A percentile compares a stretch with the other conserved stretches of the same genome.
These are phyloP conservation scores for Lucifuga dentata DNA, from an alignment of 2,113 vertebrate genomes.

Conservation along the genomic window DNA sequence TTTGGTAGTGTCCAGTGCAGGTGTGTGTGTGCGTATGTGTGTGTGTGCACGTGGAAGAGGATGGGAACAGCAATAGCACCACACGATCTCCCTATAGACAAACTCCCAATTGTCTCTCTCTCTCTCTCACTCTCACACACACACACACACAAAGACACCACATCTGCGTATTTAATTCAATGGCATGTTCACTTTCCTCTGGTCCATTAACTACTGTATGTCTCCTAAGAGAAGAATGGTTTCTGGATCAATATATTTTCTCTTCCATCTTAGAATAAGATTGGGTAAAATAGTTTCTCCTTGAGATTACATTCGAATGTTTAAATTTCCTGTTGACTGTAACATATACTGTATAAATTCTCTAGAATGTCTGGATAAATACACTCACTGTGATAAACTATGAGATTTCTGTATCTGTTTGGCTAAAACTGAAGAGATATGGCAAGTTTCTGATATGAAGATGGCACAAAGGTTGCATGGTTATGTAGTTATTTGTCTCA, in stretches of 20 bases:
- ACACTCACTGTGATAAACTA: too few species aligned
- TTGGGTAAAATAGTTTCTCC: background rate
- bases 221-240: constrained; percentile 7
- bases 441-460: too few species aligned
- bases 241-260: constrained; percentile 28
- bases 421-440: too few species aligned
- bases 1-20: constrained; percentile 7
- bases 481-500: too few species aligned
- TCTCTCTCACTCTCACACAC: constrained; percentile 1
- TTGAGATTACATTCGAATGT: background rate
- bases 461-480: too few species aligned
- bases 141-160: constrained; percentile 37
- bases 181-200: constrained; percentile 7
- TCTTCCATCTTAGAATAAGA: constrained; percentile 12
- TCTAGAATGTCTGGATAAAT: too few species aligned
- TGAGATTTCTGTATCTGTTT: too few species aligned
- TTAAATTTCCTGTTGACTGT: background rate
- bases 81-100: constrained; percentile 20
- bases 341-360: background rate
- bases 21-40: constrained; percentile 11
- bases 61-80: constrained; percentile 41
- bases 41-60: constrained; percentile 2
- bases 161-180: constrained; percentile 60
- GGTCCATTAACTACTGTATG: constrained; percentile 13
- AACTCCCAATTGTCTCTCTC: constrained; percentile 13